These are phyloP conservation scores for Latheticus oryzae DNA, from an alignment of 2,888 invertebrate genomes.

Conservation along the genomic window DNA sequence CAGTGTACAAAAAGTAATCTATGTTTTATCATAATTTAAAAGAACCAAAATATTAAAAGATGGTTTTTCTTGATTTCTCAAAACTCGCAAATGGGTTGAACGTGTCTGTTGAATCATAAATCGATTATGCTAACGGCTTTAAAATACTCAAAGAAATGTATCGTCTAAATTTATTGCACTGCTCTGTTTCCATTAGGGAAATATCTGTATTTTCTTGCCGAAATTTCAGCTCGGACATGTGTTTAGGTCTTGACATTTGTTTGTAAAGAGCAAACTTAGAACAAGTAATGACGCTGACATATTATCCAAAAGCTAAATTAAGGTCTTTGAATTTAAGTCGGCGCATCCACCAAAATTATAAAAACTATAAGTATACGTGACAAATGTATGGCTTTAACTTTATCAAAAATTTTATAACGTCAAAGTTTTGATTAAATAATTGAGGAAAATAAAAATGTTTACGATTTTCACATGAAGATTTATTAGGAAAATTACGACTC, in stretches of 20 bases:
- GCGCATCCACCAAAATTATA: no score
- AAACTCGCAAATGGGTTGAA: slow-evolving; percentile 7
- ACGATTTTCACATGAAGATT: slow-evolving; percentile 29
- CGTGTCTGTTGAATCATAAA: neutral
- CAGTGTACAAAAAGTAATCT: no score
- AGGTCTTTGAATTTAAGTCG: no score
- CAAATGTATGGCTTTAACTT: slow-evolving; percentile 3
- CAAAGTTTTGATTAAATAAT: slow-evolving; percentile 28
- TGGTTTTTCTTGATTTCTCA: neutral
- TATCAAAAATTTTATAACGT: slow-evolving; percentile 23
- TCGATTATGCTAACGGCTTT: neutral
- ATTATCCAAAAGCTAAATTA: slow-evolving; percentile 1
- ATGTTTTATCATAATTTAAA: no score
- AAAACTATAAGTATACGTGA: no score
- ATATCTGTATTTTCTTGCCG: slow-evolving; percentile 1
- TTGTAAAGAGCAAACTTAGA: no score
- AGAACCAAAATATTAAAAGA: neutral
- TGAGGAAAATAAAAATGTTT: slow-evolving; percentile 27
- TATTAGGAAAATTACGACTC: slow-evolving; percentile 31
- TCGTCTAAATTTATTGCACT: no score
- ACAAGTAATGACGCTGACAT: slow-evolving; percentile 1
- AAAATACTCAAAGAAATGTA: neutral
- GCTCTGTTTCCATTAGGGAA: no score
- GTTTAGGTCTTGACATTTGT: no score
- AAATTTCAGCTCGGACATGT: no score